Conservation (phyloP, 2,888 invertebrate genomes). For the Cephus nigrinus region DNA sequence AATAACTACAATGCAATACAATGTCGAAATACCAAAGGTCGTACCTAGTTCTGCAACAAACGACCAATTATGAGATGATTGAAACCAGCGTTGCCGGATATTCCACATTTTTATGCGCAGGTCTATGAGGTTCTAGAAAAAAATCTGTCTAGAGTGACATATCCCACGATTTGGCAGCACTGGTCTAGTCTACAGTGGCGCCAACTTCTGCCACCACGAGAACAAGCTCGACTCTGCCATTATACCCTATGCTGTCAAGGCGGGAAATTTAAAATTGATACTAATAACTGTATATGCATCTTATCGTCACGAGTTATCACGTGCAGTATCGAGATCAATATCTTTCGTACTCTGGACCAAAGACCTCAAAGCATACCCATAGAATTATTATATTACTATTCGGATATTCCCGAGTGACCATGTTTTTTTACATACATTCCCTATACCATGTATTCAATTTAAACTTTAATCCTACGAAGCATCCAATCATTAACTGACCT, state of each 20-base stretch:
- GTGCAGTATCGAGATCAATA: neutral
- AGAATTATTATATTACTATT: neutral
- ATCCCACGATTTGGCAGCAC: neutral
- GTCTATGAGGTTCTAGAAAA: too few species aligned
- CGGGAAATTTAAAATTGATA: neutral
- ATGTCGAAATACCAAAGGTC: too few species aligned
- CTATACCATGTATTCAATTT: too few species aligned
- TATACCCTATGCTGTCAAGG: neutral
- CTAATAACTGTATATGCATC: neutral
- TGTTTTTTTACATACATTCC: too few species aligned
- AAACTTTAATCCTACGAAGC: neutral
- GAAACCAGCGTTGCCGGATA: neutral
- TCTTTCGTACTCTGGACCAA: neutral
- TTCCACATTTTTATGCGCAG: neutral
- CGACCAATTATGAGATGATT: neutral
- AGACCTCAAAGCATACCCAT: neutral
- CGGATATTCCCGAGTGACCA: too few species aligned
- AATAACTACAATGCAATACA: too few species aligned
- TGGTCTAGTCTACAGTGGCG: neutral
- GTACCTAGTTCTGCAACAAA: neutral
- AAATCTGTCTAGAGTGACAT: too few species aligned
- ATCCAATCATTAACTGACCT: neutral
- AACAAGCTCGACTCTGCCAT: neutral
- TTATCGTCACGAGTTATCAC: too few species aligned
- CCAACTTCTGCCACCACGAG: neutral